Percentiles rank a stretch among this genome's conserved stretches.
Conservation (phyloP, 2,113 vertebrate species). For the Alethe castanea region DNA sequence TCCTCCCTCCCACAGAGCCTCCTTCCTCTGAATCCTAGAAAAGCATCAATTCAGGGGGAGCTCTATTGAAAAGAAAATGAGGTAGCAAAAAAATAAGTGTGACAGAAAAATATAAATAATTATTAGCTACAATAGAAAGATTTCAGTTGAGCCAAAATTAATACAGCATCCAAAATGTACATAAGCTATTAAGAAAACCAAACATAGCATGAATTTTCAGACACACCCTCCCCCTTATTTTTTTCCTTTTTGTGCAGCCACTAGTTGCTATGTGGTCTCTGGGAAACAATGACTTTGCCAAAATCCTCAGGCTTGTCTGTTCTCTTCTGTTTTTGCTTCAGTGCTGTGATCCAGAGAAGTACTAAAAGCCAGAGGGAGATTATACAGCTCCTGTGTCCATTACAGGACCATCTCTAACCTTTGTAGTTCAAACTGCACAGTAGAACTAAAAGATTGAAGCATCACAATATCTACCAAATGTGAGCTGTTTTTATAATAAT, state of each 20-base stretch:
- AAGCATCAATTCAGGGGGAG: neutral
- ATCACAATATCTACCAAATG: neutral
- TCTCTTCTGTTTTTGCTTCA: neutral
- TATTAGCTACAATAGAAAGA: neutral
- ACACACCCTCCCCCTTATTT: accelerated
- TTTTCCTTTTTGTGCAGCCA: neutral
- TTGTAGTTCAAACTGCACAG: neutral
- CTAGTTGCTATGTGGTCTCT: neutral
- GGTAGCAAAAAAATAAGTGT: neutral
- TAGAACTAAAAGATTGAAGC: neutral
- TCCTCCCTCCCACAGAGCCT: neutral
- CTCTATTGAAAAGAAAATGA: neutral
- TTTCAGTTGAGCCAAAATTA: neutral
- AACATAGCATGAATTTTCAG: neutral
- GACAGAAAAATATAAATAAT: neutral
- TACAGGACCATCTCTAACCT: neutral
- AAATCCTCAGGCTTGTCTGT: neutral
- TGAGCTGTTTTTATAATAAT: neutral
- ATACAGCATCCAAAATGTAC: neutral
- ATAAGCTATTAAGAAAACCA: neutral
- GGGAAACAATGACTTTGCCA: neutral
- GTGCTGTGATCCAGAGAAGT: neutral
- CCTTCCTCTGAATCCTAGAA: neutral
- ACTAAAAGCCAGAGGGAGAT: neutral
- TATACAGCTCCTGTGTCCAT: neutral